These are phyloP conservation scores for Drosophila picticornis DNA, from an alignment of 2,888 invertebrate species.

Conservation along the genomic window DNA sequence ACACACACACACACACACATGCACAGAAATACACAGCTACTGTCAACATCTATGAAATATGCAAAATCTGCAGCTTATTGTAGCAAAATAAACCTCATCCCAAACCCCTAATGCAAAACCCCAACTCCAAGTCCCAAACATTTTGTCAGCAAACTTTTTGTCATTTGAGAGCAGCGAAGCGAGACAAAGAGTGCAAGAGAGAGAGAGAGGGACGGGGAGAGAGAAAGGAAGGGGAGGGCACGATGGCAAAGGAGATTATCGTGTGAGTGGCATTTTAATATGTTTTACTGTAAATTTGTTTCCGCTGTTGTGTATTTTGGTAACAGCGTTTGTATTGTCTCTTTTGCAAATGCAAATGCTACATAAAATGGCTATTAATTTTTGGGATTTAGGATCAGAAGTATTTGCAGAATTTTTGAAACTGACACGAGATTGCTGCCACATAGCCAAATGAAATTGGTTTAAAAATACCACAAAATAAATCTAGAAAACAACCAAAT, in stretches of 20 bases:
- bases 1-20: constrained; percentile 8
- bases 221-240: background rate
- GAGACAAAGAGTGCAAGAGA: background rate
- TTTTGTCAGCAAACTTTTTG: constrained; percentile 64
- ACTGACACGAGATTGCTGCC: constrained; percentile 25
- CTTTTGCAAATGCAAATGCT: constrained; percentile 14
- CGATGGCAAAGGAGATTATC: constrained; percentile 60
- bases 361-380: constrained; percentile 78
- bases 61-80: constrained; percentile 79
- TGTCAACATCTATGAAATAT: constrained; percentile 77
- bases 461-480: constrained; percentile 8
- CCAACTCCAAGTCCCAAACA: constrained; percentile 30
- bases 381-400: constrained; percentile 46
- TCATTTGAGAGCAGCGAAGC: constrained; percentile 33
- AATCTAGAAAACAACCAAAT: background rate
- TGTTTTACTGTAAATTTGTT: constrained; percentile 66
- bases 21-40: constrained; percentile 1
- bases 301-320: constrained; percentile 44
- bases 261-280: constrained; percentile 79
- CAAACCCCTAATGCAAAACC: constrained; percentile 20
- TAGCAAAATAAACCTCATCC: constrained; percentile 62
- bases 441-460: constrained; percentile 18
- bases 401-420: constrained; percentile 32
- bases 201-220: background rate
- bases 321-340: constrained; percentile 39